Evolutionary conservation across 2,113 vertebrate genomes (phyloP).

Genomic region (Hemichromis elongatus): DNA sequence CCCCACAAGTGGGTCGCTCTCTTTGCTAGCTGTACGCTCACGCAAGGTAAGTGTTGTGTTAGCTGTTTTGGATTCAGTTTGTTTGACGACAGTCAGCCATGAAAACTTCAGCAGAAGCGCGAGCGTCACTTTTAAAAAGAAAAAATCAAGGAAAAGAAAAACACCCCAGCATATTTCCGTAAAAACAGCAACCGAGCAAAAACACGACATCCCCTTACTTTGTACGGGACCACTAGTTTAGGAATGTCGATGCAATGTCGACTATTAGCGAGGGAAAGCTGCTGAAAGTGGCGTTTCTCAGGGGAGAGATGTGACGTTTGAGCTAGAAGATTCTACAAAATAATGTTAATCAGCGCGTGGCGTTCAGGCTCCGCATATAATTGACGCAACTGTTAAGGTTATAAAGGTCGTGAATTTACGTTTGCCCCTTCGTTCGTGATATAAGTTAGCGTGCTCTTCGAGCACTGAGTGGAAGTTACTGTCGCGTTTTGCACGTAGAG

Average conservation of each 20-base stretch:
- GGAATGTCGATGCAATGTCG: neutral
- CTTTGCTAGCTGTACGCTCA: neutral
- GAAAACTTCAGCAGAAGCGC: constrained; percentile 6
- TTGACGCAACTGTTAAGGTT: neutral
- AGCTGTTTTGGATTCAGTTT: neutral
- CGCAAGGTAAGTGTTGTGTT: constrained; percentile 22
- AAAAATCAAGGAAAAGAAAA: neutral
- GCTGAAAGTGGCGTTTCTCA: neutral
- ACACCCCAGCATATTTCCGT: neutral
- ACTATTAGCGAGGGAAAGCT: neutral
- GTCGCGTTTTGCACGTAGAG: neutral
- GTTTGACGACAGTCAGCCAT: neutral
- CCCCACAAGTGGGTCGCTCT: neutral
- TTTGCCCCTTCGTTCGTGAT: neutral
- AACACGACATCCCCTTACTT: neutral
- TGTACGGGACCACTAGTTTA: neutral
- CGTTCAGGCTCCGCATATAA: neutral
- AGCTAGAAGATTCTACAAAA: neutral
- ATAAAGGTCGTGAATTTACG: neutral
- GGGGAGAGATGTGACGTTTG: neutral
- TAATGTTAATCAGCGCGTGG: neutral
- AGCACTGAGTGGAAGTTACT: neutral
- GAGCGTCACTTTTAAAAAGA: neutral
- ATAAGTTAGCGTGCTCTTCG: neutral
- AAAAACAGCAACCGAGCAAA: neutral